Percentiles rank a stretch among this genome's conserved stretches.
phyloP scores from a whole-genome alignment of 1,140 invertebrate genomes.

The Penaeus chinensis region DNA sequence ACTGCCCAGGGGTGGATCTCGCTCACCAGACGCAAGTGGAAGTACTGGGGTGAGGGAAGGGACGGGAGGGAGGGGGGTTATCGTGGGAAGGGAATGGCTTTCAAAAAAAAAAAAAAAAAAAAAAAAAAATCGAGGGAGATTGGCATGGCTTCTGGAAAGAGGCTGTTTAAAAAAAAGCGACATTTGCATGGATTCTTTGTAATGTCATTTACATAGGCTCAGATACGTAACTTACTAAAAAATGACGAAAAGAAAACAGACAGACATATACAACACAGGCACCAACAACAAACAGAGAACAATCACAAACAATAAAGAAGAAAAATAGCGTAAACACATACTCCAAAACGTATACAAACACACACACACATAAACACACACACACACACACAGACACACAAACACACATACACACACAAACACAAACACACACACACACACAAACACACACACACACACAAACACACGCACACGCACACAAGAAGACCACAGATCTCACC shows the following conservation, averaged over 20 bases:
- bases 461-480: not conserved
- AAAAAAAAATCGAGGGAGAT: no score
- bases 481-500: constrained; percentile 24
- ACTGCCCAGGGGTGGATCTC: no score
- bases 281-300: not conserved
- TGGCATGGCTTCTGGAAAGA: no score
- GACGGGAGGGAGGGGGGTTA: no score
- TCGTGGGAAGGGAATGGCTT: no score
- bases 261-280: not conserved
- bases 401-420: constrained; percentile 9
- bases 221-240: not conserved
- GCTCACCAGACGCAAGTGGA: no score
- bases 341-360: not conserved
- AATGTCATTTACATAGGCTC: no score
- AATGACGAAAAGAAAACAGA: not conserved
- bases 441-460: not conserved
- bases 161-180: no score
- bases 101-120: no score
- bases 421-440: not conserved
- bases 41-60: no score
- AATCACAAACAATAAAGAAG: not conserved
- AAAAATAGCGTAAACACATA: not conserved
- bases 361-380: not conserved
- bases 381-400: constrained; percentile 31
- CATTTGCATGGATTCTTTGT: no score